These are phyloP conservation scores for Leptinotarsa undecemlineata DNA, from an alignment of 1,140 invertebrate species.

Conservation along the genomic window DNA sequence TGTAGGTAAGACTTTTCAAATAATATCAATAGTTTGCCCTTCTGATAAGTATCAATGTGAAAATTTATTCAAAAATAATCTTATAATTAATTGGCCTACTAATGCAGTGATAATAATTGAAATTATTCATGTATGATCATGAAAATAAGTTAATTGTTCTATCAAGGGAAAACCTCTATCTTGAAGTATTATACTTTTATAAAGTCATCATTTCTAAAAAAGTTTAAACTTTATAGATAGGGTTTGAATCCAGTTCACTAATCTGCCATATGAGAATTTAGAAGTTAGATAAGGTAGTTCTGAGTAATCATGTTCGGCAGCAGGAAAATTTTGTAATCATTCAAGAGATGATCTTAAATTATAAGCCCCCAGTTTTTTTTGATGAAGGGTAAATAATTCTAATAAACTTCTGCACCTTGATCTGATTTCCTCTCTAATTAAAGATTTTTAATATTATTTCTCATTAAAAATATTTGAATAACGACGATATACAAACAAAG, in stretches of 20 bases:
- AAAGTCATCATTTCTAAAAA: slow-evolving; percentile 59
- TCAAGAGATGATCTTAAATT: too few relatives aligned
- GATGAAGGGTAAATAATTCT: too few relatives aligned
- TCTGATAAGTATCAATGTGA: slow-evolving; percentile 58
- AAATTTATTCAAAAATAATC: background rate
- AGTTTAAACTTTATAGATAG: slow-evolving; percentile 62
- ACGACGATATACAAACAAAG: too few relatives aligned
- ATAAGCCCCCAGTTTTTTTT: too few relatives aligned
- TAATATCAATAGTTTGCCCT: slow-evolving; percentile 63
- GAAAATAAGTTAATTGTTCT: slow-evolving; percentile 65
- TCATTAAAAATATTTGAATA: too few relatives aligned
- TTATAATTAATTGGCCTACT: too few relatives aligned
- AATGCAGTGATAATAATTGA: slow-evolving; percentile 56
- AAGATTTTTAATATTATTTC: too few relatives aligned
- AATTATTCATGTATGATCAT: slow-evolving; percentile 62
- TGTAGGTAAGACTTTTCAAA: slow-evolving; percentile 66
- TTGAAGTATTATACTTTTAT: slow-evolving; percentile 32
- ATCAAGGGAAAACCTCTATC: slow-evolving; percentile 59
- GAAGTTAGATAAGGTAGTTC: background rate
- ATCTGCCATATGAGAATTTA: slow-evolving; percentile 62
- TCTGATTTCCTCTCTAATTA: slow-evolving; percentile 22
- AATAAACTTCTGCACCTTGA: too few relatives aligned
- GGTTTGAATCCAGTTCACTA: slow-evolving; percentile 63
- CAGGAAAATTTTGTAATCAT: too few relatives aligned
- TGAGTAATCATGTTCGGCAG: too few relatives aligned